Base-by-base conservation (phyloP, 2,797 vertebrate genomes). In the Schizothorax lantsangensis region DNA sequence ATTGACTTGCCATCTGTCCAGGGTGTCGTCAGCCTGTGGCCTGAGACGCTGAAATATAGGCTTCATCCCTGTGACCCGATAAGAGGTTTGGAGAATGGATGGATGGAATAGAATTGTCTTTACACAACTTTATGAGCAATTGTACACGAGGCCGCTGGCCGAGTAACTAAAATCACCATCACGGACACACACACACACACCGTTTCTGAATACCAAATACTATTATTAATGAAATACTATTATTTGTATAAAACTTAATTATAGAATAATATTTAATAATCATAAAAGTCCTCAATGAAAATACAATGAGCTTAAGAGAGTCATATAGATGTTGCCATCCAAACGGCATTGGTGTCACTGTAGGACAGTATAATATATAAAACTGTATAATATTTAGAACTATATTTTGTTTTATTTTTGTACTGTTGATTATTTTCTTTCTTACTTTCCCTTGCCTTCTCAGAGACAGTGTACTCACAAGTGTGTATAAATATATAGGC, bases 401-500 rank as follows among this genome's bases (percentile, higher is more conserved):
- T 33, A 21, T 11, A 5, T 62, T 21, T 49, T 74, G 43, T 19
- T 49, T 19, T 19, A 30, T 33, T 1, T 52, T 54, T 72, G 21
- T 72, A 38, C 52, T 19, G 11, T 19, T 49, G 9, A 30, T 30
- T 43, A 12, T 43, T 54, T 43, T 45, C 8, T 11, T 64, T 33
- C 0, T 23, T 26, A 5, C n/a, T 10, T 38, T 21, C 26, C 5
- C 43, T 33, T 74, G 3, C 6, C 72, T 43, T 45, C 8, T 49
- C 19, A 36, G 52, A 23, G 6, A 79, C 33, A n/a, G 15, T 43
- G 7, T 23, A 21, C 23, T 43, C 59, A 68, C 57, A 78, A 68
- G 73, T 84, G 59, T 78, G 73, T 14, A 54, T 78, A 77, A 52
- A 84, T 68, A 21, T 19, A 19, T 54, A 64, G 23, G 21, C 7